phyloP scores from a whole-genome alignment of 2,888 invertebrate species.

The Luperina testacea region DNA sequence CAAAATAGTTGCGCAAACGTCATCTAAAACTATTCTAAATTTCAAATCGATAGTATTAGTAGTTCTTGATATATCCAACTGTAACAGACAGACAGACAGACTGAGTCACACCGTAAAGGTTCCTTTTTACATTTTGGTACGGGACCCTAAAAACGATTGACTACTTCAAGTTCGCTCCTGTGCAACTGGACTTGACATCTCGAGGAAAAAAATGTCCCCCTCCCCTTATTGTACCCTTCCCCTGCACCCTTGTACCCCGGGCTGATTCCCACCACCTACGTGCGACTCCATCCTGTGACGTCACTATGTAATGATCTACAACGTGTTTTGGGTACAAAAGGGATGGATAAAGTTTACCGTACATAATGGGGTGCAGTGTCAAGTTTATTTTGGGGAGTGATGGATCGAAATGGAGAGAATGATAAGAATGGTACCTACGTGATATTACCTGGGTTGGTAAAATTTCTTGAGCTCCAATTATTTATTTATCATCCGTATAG shows the following conservation, averaged over 20 bases:
- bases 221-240: conserved; percentile 12
- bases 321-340: conserved; percentile 42
- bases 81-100: too few relatives aligned
- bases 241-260: conserved; percentile 31
- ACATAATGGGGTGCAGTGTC: conserved; percentile 36
- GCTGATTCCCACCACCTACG: conserved; percentile 32
- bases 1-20: too few relatives aligned
- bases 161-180: conserved; percentile 47
- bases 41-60: too few relatives aligned
- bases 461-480: not conserved
- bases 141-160: too few relatives aligned
- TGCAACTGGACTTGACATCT: conserved; percentile 63
- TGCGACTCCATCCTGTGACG: conserved; percentile 41
- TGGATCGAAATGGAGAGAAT: not conserved
- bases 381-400: conserved; percentile 30
- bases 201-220: conserved; percentile 56
- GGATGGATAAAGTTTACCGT: conserved; percentile 28
- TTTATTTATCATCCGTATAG: not conserved
- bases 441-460: not conserved
- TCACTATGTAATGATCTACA: conserved; percentile 50
- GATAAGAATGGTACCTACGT: not conserved
- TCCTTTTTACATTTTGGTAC: too few relatives aligned
- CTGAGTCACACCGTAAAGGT: too few relatives aligned
- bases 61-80: too few relatives aligned
- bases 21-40: too few relatives aligned